These are phyloP conservation scores for Thysanoteuthis rhombus DNA, from an alignment of 2,888 invertebrate species.

Conservation along the genomic window DNA sequence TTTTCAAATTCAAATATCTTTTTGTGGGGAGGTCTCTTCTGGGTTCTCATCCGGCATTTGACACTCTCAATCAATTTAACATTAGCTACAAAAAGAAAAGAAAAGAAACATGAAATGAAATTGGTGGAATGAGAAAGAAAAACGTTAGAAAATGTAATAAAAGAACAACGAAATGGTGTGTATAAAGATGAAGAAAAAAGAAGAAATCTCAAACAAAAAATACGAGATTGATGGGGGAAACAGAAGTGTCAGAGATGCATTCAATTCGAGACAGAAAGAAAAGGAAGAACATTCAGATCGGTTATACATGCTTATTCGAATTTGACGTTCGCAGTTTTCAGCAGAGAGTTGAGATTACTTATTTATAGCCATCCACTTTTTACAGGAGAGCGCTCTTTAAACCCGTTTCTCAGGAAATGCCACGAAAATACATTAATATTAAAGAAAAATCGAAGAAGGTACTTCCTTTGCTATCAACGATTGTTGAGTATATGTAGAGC, in stretches of 20 bases:
- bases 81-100: no score
- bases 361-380: background rate
- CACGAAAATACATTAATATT: background rate
- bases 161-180: no score
- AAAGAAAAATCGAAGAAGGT: background rate
- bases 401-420: background rate
- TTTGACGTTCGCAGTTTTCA: background rate
- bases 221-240: background rate
- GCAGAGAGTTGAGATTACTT: background rate
- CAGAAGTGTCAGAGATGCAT: background rate
- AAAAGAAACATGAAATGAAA: no score
- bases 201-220: background rate
- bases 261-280: background rate
- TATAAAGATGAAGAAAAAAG: background rate
- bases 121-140: no score
- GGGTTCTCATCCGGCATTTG: no score
- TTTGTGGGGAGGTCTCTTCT: no score
- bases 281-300: background rate
- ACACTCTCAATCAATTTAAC: no score
- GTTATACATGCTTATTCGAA: background rate
- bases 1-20: no score
- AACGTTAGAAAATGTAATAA: no score
- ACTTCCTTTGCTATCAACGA: background rate
- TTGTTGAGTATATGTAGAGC: no score
- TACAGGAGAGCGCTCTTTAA: background rate